Evolutionary conservation across 2,797 vertebrate genomes (phyloP).

Genomic region (Allobates femoralis): DNA sequence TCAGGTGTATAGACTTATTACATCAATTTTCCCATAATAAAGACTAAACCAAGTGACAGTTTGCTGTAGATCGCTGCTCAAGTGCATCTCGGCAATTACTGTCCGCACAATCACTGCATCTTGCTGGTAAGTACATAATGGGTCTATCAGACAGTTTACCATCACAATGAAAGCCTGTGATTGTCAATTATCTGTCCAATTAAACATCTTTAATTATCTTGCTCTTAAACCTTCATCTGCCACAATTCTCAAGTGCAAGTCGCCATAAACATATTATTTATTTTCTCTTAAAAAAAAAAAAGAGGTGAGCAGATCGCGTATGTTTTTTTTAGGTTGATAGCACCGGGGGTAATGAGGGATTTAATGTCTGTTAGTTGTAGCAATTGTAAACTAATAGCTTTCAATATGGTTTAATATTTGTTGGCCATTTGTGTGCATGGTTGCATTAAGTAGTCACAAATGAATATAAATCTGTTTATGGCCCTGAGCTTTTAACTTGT

Average conservation of each 20-base stretch:
- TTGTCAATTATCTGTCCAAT: conserved; percentile 80
- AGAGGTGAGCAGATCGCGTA: conserved; percentile 74
- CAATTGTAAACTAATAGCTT: conserved; percentile 72
- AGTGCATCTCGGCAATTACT: conserved; percentile 73
- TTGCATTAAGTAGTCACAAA: conserved; percentile 66
- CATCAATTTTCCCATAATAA: conserved; percentile 33
- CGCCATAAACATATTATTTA: conserved; percentile 81
- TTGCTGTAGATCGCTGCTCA: conserved; percentile 68
- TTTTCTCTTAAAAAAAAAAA: conserved; percentile 68
- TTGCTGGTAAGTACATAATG: conserved; percentile 69
- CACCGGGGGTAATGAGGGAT: conserved; percentile 73
- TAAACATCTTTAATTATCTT: conserved; percentile 82
- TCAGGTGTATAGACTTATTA: conserved; percentile 37
- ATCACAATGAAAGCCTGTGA: conserved; percentile 70
- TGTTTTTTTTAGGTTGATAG: conserved; percentile 76
- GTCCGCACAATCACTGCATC: conserved; percentile 64
- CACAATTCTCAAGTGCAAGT: conserved; percentile 77
- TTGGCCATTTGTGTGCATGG: conserved; percentile 66
- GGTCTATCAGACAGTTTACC: conserved; percentile 75
- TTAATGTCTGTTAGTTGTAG: conserved; percentile 68
- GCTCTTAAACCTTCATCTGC: conserved; percentile 75
- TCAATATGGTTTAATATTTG: conserved; percentile 73
- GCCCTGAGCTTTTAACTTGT: conserved; percentile 57
- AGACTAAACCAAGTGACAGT: conserved; percentile 57
- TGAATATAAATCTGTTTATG: conserved; percentile 63